Evolutionary conservation across 2,113 vertebrate species (phyloP), one percentile per base, ranked within the genome.

Genomic region (Rhadina sibilatrix): DNA sequence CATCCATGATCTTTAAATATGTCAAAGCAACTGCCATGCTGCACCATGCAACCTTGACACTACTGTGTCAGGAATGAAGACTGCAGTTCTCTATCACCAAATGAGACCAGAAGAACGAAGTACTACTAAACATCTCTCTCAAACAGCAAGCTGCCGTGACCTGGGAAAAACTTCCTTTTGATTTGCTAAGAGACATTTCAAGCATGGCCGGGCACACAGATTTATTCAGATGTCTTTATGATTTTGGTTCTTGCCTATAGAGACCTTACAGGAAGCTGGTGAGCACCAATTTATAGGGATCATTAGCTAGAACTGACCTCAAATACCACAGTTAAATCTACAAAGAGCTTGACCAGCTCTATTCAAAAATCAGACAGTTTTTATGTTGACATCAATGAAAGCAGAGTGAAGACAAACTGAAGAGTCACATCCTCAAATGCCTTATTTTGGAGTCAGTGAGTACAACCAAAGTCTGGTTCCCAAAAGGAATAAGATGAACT

Each of bases 191-290:
- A 88, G 80, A 86, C 12, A 60, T 77, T 81, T 91, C 68, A 92
- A 83, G 52, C 64, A 66, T 31, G 30, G 37, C 27, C 21, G 53
- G 11, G 40, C 52, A 31, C 49, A 91, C 12, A 80, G 47, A 88
- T 77, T 79, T 77, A 93, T 92, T 96, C 85, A 90, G 59, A 88
- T 56, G 3, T n/a, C 66, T 83, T 85, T 80, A 81, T 60, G 57
- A 74, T 49, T 80, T 77, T 94, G 19, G 15, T 30, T 91, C 44
- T 44, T 65, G 30, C 27, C 40, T 91, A 65, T 2, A 37, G 25
- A 89, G 44, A 22, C 20, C 50, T 93, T 57, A 35, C 22, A 57
- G 54, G 42, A 94, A 90, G 63, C 2, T 65, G 64, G 23, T 33
- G 31, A 93, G 49, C 49, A 77, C 15, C 11, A 66, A 40, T 94